These are phyloP conservation scores for Diceros bicornis DNA, from an alignment of 2,797 vertebrate species.

Conservation along the genomic window DNA sequence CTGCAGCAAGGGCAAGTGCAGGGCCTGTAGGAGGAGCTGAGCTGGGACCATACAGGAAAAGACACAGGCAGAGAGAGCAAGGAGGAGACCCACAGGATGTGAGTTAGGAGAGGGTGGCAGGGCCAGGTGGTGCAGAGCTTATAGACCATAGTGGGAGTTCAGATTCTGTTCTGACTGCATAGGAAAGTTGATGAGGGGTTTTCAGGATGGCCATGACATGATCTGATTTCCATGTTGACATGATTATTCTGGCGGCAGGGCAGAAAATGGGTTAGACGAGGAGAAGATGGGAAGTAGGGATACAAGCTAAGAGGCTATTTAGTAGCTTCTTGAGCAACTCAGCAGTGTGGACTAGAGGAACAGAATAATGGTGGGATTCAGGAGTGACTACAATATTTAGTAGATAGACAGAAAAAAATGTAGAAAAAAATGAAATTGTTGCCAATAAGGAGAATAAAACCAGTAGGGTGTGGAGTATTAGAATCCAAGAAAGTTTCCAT, in stretches of 20 bases:
- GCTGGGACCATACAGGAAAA: background rate
- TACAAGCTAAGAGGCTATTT: background rate
- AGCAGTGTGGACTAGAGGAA: background rate
- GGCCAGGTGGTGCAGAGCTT: background rate
- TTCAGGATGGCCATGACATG: background rate
- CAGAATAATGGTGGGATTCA: background rate
- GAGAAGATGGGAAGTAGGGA: background rate
- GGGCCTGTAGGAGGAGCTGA: background rate
- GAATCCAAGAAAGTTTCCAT: background rate
- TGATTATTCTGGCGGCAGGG: background rate
- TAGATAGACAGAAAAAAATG: background rate
- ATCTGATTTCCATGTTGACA: background rate
- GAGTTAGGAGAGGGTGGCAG: background rate
- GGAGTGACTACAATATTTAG: background rate
- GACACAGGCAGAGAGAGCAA: background rate
- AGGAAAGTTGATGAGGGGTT: background rate
- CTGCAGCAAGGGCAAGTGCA: background rate
- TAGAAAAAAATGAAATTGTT: background rate
- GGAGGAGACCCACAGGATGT: background rate
- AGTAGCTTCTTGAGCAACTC: background rate
- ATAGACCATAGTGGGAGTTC: background rate
- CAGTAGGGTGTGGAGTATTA: background rate
- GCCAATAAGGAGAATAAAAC: background rate
- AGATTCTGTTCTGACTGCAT: background rate
- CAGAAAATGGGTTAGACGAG: background rate